A percentile compares a stretch with the other conserved stretches of the same genome.
Conservation (phyloP, 2,888 invertebrate genomes). For the Rotaria magnacalcarata region DNA sequence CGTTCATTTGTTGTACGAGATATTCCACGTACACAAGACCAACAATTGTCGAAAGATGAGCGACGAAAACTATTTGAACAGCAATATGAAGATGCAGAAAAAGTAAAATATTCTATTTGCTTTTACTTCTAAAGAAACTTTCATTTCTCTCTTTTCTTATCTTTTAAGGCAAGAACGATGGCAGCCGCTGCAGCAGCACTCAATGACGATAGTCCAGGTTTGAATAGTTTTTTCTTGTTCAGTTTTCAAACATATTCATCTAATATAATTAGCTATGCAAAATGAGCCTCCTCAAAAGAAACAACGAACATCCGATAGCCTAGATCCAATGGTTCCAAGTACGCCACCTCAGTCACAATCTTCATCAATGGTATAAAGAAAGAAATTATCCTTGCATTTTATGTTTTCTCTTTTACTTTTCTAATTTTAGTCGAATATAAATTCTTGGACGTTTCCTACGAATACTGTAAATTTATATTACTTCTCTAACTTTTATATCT, state of each 20-base stretch:
- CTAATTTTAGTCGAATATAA: background rate
- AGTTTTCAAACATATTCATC: too few species aligned
- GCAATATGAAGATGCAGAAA: constrained; percentile 15
- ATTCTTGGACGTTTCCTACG: background rate
- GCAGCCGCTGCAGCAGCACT: background rate
- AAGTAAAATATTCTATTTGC: background rate
- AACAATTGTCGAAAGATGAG: constrained; percentile 5
- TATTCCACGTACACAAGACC: background rate
- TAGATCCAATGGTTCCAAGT: background rate
- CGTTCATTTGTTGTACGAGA: background rate
- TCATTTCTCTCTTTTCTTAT: background rate
- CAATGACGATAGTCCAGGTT: background rate
- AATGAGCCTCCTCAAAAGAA: background rate
- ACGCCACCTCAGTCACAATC: background rate
- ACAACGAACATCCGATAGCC: background rate
- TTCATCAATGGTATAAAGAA: background rate
- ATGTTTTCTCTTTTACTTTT: background rate
- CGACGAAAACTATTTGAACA: constrained; percentile 20
- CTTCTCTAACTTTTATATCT: too few species aligned
- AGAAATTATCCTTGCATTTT: too few species aligned
- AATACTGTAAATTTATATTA: background rate
- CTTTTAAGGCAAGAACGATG: background rate
- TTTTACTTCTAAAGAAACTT: background rate
- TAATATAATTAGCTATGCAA: background rate
- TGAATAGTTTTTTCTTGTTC: too few species aligned